A percentile compares a stretch with the other conserved stretches of the same genome.
Evolutionary conservation across 2,113 vertebrate species (phyloP).

Genomic region (Calidris pygmaea): DNA sequence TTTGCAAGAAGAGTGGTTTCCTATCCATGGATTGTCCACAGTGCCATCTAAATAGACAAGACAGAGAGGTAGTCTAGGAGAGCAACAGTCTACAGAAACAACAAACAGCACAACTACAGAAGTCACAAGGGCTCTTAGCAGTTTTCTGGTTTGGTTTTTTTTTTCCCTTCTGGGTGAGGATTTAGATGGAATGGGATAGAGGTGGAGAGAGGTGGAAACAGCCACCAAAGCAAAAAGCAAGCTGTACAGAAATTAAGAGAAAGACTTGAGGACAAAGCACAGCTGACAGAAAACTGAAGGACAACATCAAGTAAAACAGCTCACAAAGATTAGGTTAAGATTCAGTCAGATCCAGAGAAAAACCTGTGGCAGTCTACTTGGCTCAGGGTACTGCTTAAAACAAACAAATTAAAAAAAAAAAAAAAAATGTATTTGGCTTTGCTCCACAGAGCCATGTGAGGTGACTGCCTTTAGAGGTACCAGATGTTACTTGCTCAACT

Average conservation of each 20-base stretch:
- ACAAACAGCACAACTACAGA: neutral
- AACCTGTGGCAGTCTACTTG: neutral
- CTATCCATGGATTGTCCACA: neutral
- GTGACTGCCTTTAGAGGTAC: neutral
- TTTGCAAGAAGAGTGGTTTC: neutral
- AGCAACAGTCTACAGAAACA: neutral
- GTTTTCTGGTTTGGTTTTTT: rapidly evolving
- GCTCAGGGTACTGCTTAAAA: neutral
- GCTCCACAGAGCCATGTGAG: neutral
- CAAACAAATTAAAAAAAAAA: neutral
- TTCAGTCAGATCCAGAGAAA: neutral
- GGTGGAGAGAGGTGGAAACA: neutral
- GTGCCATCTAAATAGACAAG: neutral
- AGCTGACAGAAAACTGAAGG: neutral
- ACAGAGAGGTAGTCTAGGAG: neutral
- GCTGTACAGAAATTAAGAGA: neutral
- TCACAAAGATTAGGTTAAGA: neutral
- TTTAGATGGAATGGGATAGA: neutral
- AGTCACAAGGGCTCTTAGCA: neutral
- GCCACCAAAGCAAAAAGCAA: neutral
- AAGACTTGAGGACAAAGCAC: neutral
- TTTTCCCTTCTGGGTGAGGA: neutral
- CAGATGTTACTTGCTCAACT: neutral
- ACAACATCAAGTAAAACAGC: neutral
- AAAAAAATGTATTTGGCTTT: neutral